Conservation (phyloP, 2,113 vertebrate species). For the Desmodus rotundus region DNA sequence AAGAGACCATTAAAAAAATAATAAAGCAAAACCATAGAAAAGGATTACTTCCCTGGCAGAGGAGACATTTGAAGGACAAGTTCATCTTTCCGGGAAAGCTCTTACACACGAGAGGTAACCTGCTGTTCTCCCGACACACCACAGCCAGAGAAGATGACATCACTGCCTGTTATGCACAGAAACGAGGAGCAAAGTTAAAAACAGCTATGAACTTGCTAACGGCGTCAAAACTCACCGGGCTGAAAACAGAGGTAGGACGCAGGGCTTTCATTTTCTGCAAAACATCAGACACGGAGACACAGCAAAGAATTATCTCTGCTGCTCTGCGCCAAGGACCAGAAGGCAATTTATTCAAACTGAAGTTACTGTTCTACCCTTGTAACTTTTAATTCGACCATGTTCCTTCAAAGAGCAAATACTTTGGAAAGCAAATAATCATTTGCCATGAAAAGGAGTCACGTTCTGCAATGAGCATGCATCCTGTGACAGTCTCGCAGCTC, state of each 20-base stretch:
- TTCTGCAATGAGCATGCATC: neutral
- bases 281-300: neutral
- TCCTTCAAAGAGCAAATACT: neutral
- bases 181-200: neutral
- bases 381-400: neutral
- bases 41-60: neutral
- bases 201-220: neutral
- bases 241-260: neutral
- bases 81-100: neutral
- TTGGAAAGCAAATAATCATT: neutral
- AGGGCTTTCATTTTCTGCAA: neutral
- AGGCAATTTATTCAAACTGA: too few species aligned
- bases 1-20: neutral
- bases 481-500: neutral
- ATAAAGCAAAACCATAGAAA: neutral
- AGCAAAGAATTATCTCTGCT: neutral
- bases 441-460: neutral
- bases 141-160: neutral
- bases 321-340: fast-evolving
- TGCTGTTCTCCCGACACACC: neutral
- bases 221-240: neutral
- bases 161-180: neutral
- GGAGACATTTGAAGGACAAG: neutral
- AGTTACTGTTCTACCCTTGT: neutral
- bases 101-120: neutral